Percentiles rank a stretch among this genome's conserved stretches.
Evolutionary conservation across 2,888 invertebrate genomes (phyloP).

Genomic region (Plutella xylostella): DNA sequence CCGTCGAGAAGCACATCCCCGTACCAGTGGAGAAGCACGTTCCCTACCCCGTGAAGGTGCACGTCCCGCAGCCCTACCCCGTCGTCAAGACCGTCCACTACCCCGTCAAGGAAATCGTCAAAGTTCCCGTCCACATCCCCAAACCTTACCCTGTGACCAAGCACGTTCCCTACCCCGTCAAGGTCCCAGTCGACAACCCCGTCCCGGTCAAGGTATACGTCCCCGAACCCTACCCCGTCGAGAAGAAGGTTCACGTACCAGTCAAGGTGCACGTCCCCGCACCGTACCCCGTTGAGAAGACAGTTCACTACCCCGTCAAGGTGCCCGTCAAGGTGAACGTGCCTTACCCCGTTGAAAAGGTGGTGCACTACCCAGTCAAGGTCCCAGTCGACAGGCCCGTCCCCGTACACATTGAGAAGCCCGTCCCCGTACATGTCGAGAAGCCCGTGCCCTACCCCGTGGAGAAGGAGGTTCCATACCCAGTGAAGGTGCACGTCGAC

Average conservation of each 20-base stretch:
- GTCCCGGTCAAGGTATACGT: slow-evolving; percentile 76
- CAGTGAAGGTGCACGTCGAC: slow-evolving; percentile 76
- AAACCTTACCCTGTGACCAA: slow-evolving; percentile 78
- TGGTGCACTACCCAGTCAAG: slow-evolving; percentile 77
- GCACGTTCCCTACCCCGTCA: slow-evolving; percentile 69
- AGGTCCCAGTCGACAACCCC: slow-evolving; percentile 69
- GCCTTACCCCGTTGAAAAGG: slow-evolving; percentile 81
- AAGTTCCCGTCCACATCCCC: slow-evolving; percentile 75
- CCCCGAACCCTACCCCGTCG: slow-evolving; percentile 73
- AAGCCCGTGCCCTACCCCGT: slow-evolving; percentile 82
- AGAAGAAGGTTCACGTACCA: slow-evolving; percentile 74
- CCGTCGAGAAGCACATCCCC: slow-evolving; percentile 76
- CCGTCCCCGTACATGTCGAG: slow-evolving; percentile 77
- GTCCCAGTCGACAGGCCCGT: slow-evolving; percentile 77
- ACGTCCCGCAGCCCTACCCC: slow-evolving; percentile 76
- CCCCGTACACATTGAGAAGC: slow-evolving; percentile 76
- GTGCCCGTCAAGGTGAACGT: slow-evolving; percentile 78
- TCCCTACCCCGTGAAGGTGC: slow-evolving; percentile 77
- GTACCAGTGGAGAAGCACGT: slow-evolving; percentile 77
- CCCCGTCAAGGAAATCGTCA: slow-evolving; percentile 74
- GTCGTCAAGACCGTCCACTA: slow-evolving; percentile 76
- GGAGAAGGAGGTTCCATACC: slow-evolving; percentile 77
- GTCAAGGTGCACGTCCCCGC: slow-evolving; percentile 78
- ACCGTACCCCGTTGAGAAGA: slow-evolving; percentile 80
- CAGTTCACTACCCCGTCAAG: slow-evolving; percentile 74